Evolutionary conservation across 2,113 vertebrate species (phyloP).

Genomic region (Chunga burmeisteri): DNA sequence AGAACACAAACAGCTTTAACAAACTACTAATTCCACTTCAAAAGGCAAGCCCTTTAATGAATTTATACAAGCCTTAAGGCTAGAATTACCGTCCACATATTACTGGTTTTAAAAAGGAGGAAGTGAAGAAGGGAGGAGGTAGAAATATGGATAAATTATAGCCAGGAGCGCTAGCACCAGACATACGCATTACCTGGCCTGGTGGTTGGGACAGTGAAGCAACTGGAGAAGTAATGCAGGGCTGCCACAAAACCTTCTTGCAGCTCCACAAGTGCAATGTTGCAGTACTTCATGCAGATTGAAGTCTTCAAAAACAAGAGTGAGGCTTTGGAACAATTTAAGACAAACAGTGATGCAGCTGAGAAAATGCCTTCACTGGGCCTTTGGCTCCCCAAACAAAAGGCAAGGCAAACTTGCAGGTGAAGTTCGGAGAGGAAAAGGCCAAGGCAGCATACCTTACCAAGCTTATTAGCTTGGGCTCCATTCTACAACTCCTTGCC

Average conservation of each 20-base stretch:
- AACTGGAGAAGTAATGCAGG: neutral
- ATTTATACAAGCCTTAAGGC: conserved; percentile 21
- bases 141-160: neutral
- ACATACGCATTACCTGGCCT: neutral
- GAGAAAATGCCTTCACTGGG: neutral
- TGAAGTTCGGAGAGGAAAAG: neutral
- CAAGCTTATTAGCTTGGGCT: neutral
- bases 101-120: neutral
- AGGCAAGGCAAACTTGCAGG: neutral
- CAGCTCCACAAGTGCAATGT: neutral
- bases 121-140: neutral
- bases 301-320: neutral
- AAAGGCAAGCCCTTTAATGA: conserved; percentile 14
- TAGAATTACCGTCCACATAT: conserved; percentile 38
- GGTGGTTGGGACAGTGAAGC: neutral
- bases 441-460: neutral
- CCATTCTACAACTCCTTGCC: neutral
- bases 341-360: neutral
- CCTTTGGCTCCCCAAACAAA: neutral
- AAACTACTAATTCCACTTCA: conserved; percentile 51
- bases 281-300: neutral
- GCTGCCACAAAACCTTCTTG: neutral
- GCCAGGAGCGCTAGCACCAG: neutral
- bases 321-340: rapidly evolving
- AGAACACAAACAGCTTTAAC: conserved; percentile 6